phyloP scores from a whole-genome alignment of 2,888 invertebrate genomes.

The Tuta absoluta region DNA sequence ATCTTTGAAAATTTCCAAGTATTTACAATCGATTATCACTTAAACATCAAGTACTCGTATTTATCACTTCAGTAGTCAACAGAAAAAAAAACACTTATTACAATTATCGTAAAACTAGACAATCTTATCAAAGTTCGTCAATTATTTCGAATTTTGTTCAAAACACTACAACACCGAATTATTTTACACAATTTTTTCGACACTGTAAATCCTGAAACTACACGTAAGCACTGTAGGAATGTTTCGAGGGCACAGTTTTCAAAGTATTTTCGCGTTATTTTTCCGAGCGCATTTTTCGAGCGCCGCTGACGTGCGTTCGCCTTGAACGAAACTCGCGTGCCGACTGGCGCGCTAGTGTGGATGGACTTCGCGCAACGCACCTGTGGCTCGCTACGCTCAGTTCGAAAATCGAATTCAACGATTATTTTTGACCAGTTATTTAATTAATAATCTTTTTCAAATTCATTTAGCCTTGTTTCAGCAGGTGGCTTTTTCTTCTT shows the following conservation, averaged over 20 bases:
- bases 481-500: background rate
- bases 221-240: slow-evolving; percentile 35
- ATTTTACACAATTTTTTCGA: slow-evolving; percentile 26
- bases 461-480: background rate
- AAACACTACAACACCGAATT: slow-evolving; percentile 18
- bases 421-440: slow-evolving; percentile 19
- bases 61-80: slow-evolving; percentile 22
- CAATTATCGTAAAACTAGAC: slow-evolving; percentile 25
- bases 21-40: background rate
- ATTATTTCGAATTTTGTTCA: slow-evolving; percentile 18
- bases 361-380: slow-evolving; percentile 37
- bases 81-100: slow-evolving; percentile 20
- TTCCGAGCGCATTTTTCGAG: slow-evolving; percentile 27
- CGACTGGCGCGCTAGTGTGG: slow-evolving; percentile 34
- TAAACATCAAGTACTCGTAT: background rate
- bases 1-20: background rate
- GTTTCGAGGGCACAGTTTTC: slow-evolving; percentile 33
- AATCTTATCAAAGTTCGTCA: slow-evolving; percentile 24
- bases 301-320: slow-evolving; percentile 28
- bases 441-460: slow-evolving; percentile 19
- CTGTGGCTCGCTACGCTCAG: slow-evolving; percentile 34
- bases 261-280: slow-evolving; percentile 30
- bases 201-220: slow-evolving; percentile 30
- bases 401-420: slow-evolving; percentile 27
- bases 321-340: slow-evolving; percentile 29